Evolutionary conservation across 2,797 vertebrate genomes (phyloP).

Genomic region (Aulostomus chinensis): DNA sequence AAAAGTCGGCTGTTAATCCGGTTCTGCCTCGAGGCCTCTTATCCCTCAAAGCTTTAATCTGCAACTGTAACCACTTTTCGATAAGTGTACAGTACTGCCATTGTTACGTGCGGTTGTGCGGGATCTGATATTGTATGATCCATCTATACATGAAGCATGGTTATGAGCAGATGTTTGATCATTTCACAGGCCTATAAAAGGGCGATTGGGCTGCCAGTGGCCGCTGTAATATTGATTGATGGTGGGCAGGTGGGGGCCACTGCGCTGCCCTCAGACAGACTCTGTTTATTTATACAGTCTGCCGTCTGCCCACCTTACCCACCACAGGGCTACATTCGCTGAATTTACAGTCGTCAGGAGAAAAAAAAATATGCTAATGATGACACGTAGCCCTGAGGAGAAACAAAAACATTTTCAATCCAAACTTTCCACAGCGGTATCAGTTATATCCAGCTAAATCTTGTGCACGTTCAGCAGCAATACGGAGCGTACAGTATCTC

Average conservation of each 20-base stretch:
- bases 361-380: slow-evolving; percentile 70
- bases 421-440: slow-evolving; percentile 50
- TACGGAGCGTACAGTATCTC: slow-evolving; percentile 27
- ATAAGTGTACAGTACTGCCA: slow-evolving; percentile 22
- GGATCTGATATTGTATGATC: slow-evolving; percentile 59
- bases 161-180: slow-evolving; percentile 82
- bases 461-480: slow-evolving; percentile 23
- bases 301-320: slow-evolving; percentile 73
- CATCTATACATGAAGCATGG: slow-evolving; percentile 68
- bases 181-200: slow-evolving; percentile 78
- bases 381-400: slow-evolving; percentile 51
- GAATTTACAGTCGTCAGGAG: slow-evolving; percentile 73
- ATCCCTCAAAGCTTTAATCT: too few relatives aligned
- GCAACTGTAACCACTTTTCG: slow-evolving; percentile 2
- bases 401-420: slow-evolving; percentile 65
- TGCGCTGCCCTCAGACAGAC: slow-evolving; percentile 71
- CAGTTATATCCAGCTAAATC: slow-evolving; percentile 38
- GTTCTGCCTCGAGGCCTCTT: background rate
- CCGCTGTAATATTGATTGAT: slow-evolving; percentile 81
- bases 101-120: slow-evolving; percentile 28
- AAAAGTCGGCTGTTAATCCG: slow-evolving; percentile 19
- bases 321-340: slow-evolving; percentile 61
- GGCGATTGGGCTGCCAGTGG: slow-evolving; percentile 74
- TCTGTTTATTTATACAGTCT: slow-evolving; percentile 80
- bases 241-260: slow-evolving; percentile 76